These are phyloP conservation scores for Julus scanicus DNA, from an alignment of 2,888 invertebrate genomes.

Conservation along the genomic window DNA sequence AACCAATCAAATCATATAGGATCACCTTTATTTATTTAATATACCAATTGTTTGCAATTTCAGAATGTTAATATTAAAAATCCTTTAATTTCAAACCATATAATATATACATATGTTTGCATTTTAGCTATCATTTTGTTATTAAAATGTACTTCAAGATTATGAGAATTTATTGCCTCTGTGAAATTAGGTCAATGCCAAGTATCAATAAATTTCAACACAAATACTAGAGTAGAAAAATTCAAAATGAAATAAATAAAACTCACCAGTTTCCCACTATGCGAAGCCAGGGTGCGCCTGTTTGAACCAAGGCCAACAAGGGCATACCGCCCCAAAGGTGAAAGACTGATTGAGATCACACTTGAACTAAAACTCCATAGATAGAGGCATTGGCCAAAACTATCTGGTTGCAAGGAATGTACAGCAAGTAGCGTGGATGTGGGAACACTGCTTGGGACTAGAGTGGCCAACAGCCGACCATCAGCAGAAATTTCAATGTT, in stretches of 20 bases:
- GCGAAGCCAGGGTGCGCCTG: conserved; percentile 68
- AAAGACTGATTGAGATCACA: conserved; percentile 85
- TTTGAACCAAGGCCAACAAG: conserved; percentile 82
- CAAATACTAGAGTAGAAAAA: not conserved
- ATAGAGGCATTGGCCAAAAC: conserved; percentile 81
- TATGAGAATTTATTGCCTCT: not conserved
- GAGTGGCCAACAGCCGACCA: conserved; percentile 79
- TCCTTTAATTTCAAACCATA: too few relatives aligned
- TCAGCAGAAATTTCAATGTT: conserved; percentile 86
- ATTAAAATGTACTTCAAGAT: too few relatives aligned
- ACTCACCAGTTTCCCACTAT: conserved; percentile 70
- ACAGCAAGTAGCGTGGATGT: conserved; percentile 81
- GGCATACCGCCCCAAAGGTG: conserved; percentile 82
- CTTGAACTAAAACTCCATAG: conserved; percentile 81
- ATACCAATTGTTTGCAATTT: too few relatives aligned
- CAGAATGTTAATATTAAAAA: too few relatives aligned
- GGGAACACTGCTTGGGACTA: conserved; percentile 78
- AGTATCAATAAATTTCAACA: not conserved
- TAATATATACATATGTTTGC: too few relatives aligned
- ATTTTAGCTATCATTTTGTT: too few relatives aligned
- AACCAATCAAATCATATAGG: too few relatives aligned
- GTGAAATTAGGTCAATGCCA: not conserved
- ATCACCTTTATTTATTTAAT: too few relatives aligned
- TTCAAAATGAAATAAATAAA: not conserved
- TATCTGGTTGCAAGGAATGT: conserved; percentile 80